Conservation (phyloP, 2,797 vertebrate genomes). For the Coluber constrictor region DNA sequence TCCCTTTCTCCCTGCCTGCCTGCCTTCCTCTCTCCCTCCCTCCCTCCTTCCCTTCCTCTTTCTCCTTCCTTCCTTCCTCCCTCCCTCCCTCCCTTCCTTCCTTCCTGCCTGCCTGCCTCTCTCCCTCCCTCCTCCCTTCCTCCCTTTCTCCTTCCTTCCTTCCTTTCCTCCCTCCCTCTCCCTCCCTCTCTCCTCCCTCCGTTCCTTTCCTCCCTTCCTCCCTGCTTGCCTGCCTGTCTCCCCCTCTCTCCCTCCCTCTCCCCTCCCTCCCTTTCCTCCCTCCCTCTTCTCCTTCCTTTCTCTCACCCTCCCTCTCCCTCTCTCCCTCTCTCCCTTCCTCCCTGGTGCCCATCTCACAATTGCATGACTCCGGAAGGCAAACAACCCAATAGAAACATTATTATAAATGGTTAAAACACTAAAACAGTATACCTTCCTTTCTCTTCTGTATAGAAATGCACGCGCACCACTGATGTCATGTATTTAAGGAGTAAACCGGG, state of each 20-base stretch:
- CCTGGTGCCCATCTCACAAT: neutral
- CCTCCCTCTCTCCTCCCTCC: no score
- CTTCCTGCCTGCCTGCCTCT: no score
- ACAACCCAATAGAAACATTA: neutral
- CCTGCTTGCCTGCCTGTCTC: no score
- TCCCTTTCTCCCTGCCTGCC: rapidly evolving
- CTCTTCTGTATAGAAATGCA: neutral
- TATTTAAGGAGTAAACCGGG: neutral
- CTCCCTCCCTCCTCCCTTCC: rapidly evolving
- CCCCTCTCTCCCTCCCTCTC: no score
- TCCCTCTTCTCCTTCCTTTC: rapidly evolving
- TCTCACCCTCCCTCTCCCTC: no score
- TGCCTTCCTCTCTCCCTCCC: rapidly evolving
- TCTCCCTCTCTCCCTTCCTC: no score
- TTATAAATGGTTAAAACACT: neutral
- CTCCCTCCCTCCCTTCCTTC: no score
- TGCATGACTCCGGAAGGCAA: neutral
- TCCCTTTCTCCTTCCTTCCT: rapidly evolving
- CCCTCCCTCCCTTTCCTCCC: rapidly evolving
- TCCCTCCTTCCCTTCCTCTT: rapidly evolving
- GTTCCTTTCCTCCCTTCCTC: no score
- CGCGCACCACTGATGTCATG: neutral
- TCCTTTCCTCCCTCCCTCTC: no score
- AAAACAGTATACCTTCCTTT: neutral
- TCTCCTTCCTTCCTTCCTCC: no score